A percentile compares a stretch with the other conserved stretches of the same genome.
Conservation (phyloP, 2,888 invertebrate genomes). For the Eremobia ochroleuca region DNA sequence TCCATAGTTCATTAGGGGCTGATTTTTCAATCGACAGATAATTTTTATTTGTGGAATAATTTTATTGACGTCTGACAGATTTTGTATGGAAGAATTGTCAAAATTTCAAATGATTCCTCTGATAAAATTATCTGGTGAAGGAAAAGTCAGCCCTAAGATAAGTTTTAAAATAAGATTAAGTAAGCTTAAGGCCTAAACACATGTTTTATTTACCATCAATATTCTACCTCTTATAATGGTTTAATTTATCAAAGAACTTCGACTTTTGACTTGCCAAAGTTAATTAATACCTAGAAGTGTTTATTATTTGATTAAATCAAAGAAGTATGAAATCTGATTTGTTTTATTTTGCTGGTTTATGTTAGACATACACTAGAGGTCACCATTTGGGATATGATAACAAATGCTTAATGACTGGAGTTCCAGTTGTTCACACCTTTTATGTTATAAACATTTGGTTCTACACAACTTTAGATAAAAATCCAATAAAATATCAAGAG, state of each 20-base stretch:
- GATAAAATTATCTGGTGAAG: too few relatives aligned
- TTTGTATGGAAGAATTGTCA: too few relatives aligned
- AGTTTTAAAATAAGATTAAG: conserved; percentile 30
- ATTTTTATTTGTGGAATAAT: too few relatives aligned
- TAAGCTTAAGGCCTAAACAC: conserved; percentile 51
- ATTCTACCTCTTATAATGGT: conserved; percentile 34
- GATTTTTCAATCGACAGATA: too few relatives aligned
- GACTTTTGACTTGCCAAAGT: conserved; percentile 44
- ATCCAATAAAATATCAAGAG: neutral
- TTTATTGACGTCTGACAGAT: too few relatives aligned
- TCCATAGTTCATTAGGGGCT: neutral
- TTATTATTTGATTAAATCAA: conserved; percentile 56
- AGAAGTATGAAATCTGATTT: conserved; percentile 14
- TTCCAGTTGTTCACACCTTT: neutral
- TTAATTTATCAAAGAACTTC: conserved; percentile 36
- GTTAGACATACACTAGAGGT: neutral
- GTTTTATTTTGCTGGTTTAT: conserved; percentile 17
- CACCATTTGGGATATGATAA: neutral
- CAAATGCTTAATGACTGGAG: neutral
- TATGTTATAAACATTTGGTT: neutral
- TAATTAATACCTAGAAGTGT: conserved; percentile 20
- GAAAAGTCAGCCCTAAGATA: too few relatives aligned
- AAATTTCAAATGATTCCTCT: too few relatives aligned
- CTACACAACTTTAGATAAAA: neutral
- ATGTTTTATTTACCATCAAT: conserved; percentile 20